Percentiles rank a stretch among this genome's conserved stretches.
phyloP scores from a whole-genome alignment of 2,113 vertebrate genomes.

The Silurus meridionalis region DNA sequence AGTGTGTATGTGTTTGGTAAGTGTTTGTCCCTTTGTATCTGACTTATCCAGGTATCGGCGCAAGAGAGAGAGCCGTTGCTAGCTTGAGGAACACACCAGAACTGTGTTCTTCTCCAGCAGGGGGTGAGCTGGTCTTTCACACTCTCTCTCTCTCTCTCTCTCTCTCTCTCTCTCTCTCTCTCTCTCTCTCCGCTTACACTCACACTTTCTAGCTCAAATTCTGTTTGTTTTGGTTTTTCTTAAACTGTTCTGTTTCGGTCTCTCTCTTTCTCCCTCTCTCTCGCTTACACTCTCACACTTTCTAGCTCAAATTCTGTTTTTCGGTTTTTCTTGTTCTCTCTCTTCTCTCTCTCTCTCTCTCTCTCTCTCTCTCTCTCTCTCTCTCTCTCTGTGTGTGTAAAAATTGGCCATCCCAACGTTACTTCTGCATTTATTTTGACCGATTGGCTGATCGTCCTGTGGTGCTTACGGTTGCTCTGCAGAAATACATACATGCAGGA shows the following conservation, averaged over 20 bases:
- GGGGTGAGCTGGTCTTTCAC: conserved; percentile 79
- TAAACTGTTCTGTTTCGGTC: too few species aligned
- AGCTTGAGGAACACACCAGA: conserved; percentile 78
- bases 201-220: too few species aligned
- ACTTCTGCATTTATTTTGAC: background rate
- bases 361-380: background rate
- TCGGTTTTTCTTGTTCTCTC: too few species aligned
- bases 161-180: background rate
- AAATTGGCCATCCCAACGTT: conserved; percentile 4
- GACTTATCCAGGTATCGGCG: conserved; percentile 77
- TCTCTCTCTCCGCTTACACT: background rate
- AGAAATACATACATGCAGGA: background rate
- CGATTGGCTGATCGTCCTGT: background rate
- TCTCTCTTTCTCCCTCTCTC: too few species aligned
- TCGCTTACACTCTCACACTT: too few species aligned
- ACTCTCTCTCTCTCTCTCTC: conserved; percentile 31
- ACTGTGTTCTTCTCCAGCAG: conserved; percentile 69
- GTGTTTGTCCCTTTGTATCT: conserved; percentile 79
- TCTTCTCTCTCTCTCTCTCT: background rate
- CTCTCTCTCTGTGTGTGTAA: background rate
- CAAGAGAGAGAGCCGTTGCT: conserved; percentile 67
- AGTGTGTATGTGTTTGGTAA: conserved; percentile 52
- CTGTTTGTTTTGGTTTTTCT: background rate
- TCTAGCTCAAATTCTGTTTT: background rate
- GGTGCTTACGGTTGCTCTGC: background rate